Base-by-base conservation (phyloP, 1,140 invertebrate species). In the Asbolus verrucosus region DNA sequence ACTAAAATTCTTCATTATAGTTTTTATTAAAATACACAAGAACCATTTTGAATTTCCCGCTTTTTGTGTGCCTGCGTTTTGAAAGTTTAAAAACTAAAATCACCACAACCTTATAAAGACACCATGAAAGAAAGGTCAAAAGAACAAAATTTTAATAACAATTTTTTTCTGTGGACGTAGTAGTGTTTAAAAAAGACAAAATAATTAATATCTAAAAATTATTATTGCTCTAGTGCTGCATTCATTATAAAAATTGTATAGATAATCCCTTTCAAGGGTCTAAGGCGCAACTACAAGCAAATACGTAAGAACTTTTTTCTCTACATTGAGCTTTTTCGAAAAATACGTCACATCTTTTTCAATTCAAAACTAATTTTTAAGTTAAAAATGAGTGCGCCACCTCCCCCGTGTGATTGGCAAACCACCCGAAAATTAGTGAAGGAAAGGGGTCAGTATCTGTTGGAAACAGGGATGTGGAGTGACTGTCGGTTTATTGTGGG, bases 401-500 rank as follows among this genome's bases (percentile, higher is more conserved):
- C 79, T 60, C 67, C 80, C 27, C 79, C 82, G 9, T 83, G 79
- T 70, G 91, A 93, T 77, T 93, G 92, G 92, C 92, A 94, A 81
- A 85, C 87, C 66, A 85, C 84, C 66, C 88, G 89, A 67, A 86
- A 88, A 54, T 85, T 87, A 74, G 82, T 93, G 15, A 87, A 88
- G 65, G 86, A 92, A 75, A 83, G 92, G 50, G 90, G 90, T 3
- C 84, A 86, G 54, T 87, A 91, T 78, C 76, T 94, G 18, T 78
- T 94, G 2, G 88, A 92, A 73, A 88, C 88, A 8, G 90, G 90
- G 59, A 87, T 90, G 82, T 93, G 91, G 91, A 87, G 90, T 6
- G 92, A 94, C 75, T 93, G 92, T 78, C 87, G 87, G 15, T 94
- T 94, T 76, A 82, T 94, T 63, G 92, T 94, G n/a, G 92, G 92